Evolutionary conservation across 2,888 invertebrate species (phyloP).

Genomic region (Nephrotoma guestfalica): DNA sequence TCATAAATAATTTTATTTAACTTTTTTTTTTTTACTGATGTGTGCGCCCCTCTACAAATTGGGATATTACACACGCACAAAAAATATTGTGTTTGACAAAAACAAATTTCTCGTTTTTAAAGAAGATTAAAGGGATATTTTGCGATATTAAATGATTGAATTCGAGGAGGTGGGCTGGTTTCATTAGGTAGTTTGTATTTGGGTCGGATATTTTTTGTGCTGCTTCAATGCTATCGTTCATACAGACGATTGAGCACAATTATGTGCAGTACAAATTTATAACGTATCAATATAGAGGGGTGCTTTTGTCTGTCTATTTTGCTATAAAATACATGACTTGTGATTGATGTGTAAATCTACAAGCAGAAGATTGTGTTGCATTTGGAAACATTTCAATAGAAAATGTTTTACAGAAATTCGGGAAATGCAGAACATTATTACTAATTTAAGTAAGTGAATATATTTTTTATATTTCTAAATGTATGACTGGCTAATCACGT

Average conservation of each 20-base stretch:
- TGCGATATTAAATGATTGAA: neutral
- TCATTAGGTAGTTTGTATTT: neutral
- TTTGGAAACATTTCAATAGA: too few species aligned
- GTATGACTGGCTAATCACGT: too few species aligned
- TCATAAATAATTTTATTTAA: neutral
- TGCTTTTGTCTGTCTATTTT: neutral
- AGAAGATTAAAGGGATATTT: neutral
- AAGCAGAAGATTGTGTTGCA: too few species aligned
- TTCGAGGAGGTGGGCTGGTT: neutral
- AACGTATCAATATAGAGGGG: neutral
- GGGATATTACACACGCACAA: neutral
- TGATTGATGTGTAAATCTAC: too few species aligned
- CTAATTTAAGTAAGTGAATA: too few species aligned
- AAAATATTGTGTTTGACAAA: neutral
- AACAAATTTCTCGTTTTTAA: neutral
- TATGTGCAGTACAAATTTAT: neutral
- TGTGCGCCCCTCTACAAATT: neutral
- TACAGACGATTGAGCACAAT: neutral
- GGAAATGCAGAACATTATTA: too few species aligned
- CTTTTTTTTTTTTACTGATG: neutral
- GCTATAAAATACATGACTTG: neutral
- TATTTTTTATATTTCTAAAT: too few species aligned
- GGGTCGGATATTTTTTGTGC: neutral
- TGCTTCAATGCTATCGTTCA: neutral
- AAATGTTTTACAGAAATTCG: too few species aligned